Evolutionary conservation across 2,888 invertebrate genomes (phyloP), one percentile per base, ranked within the genome.

Genomic region (Cinara cedri): DNA sequence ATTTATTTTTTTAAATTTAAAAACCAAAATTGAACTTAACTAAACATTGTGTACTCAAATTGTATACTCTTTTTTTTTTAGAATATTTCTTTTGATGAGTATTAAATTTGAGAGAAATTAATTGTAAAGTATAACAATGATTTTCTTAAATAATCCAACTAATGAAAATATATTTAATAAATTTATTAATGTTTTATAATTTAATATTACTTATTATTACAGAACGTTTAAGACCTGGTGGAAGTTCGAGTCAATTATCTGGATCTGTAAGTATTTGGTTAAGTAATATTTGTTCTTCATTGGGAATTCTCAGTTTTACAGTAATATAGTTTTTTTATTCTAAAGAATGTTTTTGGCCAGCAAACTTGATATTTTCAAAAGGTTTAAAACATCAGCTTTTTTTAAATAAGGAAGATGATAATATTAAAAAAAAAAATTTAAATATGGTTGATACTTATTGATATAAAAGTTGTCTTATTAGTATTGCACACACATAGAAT

Each of bases 201-300:
- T 51, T 21, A 19, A 54, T 21, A 26, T 49, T 72, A 54, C 14
- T 14, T 84, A 83, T 34, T 83, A 84, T 87, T 87, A 75, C 86
- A 90, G 90, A 90, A 85, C 87, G 90, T 80, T 86, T 90, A 81
- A 86, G 90, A 84, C 89, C 90, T 54, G 88, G 89, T 46, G 89
- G 89, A 81, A 87, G 87, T 81, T 86, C 88, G 26, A 87, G 86
- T 66, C 86, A 88, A 21, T 85, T 86, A 82, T 85, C 87, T 42
- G 66, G 68, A 57, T 78, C 76, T 34, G 76, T 78, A 78, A 68
- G 76, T 76, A 65, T 74, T 51, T 14, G 9, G 19, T 21, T 51
- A 14, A 44, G 42, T 13, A 26, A 49, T 46, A 16, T 46, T 19
- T 55, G 34, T 4, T 34, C 6, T 34, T 34, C 34, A 34, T 34